Evolutionary conservation across 1,140 invertebrate genomes (phyloP).

Genomic region (Panagrolaimus sp.): DNA sequence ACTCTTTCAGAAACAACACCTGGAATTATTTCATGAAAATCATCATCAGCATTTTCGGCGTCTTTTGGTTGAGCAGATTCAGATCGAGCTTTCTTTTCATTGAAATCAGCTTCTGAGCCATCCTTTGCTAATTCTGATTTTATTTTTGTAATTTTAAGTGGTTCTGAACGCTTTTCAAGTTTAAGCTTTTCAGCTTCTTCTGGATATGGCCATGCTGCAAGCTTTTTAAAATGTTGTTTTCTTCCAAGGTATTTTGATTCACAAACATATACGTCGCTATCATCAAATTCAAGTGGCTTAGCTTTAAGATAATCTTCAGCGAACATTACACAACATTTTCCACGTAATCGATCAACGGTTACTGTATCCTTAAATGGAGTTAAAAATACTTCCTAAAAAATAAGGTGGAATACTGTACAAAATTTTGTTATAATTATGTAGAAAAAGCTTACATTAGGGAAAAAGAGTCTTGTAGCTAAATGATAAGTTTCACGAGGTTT

Average conservation of each 20-base stretch:
- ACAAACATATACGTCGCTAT: slow-evolving; percentile 93
- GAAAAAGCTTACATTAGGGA: slow-evolving; percentile 59
- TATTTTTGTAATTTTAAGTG: not conserved
- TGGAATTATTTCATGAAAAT: not conserved
- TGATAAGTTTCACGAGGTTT: slow-evolving; percentile 90
- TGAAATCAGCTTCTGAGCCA: slow-evolving; percentile 1
- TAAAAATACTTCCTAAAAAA: slow-evolving; percentile 83
- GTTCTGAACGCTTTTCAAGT: slow-evolving; percentile 20
- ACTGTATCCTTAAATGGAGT: slow-evolving; percentile 78
- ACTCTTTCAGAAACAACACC: slow-evolving; percentile 19
- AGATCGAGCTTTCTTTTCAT: slow-evolving; percentile 9
- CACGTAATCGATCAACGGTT: slow-evolving; percentile 78
- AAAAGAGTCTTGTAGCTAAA: slow-evolving; percentile 83
- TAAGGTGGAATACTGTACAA: not conserved
- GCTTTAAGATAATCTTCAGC: slow-evolving; percentile 88
- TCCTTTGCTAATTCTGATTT: not conserved
- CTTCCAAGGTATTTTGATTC: slow-evolving; percentile 78
- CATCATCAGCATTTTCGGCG: not conserved
- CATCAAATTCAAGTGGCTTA: slow-evolving; percentile 67
- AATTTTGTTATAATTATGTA: no score
- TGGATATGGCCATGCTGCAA: slow-evolving; percentile 36
- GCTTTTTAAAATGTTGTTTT: slow-evolving; percentile 42
- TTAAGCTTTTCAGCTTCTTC: slow-evolving; percentile 30
- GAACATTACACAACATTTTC: slow-evolving; percentile 84
- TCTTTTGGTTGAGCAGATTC: not conserved